phyloP scores from a whole-genome alignment of 2,113 vertebrate species.

The Cranoglanis bouderius region DNA sequence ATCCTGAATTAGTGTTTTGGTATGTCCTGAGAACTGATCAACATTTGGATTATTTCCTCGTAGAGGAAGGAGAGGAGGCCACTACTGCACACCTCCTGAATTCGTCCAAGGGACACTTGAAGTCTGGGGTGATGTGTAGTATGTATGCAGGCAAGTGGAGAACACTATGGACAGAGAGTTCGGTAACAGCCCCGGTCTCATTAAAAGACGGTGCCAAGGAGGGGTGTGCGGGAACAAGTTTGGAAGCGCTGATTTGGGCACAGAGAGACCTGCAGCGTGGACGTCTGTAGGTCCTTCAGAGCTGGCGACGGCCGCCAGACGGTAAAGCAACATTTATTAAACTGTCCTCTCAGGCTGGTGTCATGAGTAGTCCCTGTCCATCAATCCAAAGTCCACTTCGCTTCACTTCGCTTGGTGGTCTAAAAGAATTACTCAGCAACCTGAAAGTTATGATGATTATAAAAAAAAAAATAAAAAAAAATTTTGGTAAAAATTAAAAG shows the following conservation, averaged over 20 bases:
- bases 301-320: slow-evolving; percentile 43
- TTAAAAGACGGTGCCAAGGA: background rate
- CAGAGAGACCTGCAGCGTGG: slow-evolving; percentile 55
- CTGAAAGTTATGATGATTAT: slow-evolving; percentile 41
- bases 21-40: slow-evolving; percentile 45
- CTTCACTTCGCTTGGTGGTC: slow-evolving; percentile 21
- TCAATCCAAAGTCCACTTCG: slow-evolving; percentile 21
- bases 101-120: slow-evolving; percentile 21
- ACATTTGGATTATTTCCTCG: slow-evolving; percentile 41
- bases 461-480: background rate
- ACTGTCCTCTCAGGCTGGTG: slow-evolving; percentile 33
- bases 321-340: slow-evolving; percentile 49
- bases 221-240: slow-evolving; percentile 19
- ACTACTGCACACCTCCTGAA: slow-evolving; percentile 26
- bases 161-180: slow-evolving; percentile 10
- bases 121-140: slow-evolving; percentile 12
- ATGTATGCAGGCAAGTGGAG: background rate
- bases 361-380: slow-evolving; percentile 29
- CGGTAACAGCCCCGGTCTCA: slow-evolving; percentile 11
- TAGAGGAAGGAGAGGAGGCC: slow-evolving; percentile 27
- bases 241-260: slow-evolving; percentile 47
- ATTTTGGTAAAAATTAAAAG: background rate
- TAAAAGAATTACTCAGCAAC: slow-evolving; percentile 23
- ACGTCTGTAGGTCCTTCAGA: slow-evolving; percentile 46
- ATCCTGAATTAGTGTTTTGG: slow-evolving; percentile 25